A percentile compares a stretch with the other conserved stretches of the same genome.
Conservation (phyloP, 2,113 vertebrate species). For the Orthonyx spaldingii region DNA sequence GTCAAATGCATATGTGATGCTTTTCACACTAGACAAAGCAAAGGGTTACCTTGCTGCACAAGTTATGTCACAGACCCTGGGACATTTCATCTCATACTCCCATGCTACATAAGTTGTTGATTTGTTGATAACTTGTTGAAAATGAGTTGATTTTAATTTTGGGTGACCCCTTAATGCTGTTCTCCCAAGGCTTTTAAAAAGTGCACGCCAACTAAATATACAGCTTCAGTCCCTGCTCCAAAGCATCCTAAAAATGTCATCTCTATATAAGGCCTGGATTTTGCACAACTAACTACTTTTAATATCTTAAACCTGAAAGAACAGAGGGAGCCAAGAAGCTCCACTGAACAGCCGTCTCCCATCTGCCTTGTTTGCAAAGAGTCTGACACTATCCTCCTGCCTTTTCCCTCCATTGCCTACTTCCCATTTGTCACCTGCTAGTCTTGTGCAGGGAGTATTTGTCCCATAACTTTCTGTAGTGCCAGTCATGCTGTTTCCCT, state of each 20-base stretch:
- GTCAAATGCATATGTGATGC: not conserved
- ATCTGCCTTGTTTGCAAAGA: not conserved
- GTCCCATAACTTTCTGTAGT: not conserved
- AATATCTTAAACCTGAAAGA: not conserved
- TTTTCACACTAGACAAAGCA: not conserved
- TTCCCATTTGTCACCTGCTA: not conserved
- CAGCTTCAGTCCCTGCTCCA: not conserved
- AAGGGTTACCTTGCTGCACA: not conserved
- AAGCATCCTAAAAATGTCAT: not conserved
- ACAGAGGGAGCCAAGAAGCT: not conserved
- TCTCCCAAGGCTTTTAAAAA: constrained; percentile 2
- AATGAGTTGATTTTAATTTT: not conserved
- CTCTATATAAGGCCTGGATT: not conserved
- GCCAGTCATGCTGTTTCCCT: not conserved
- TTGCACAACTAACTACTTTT: not conserved
- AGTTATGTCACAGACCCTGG: not conserved
- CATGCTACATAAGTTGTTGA: not conserved
- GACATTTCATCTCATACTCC: not conserved
- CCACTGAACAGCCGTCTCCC: not conserved
- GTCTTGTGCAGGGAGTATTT: not conserved
- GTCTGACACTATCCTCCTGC: not conserved
- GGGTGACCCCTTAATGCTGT: not conserved
- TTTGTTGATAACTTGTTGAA: not conserved
- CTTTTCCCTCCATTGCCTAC: not conserved
- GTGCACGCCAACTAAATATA: constrained; percentile 21